phyloP scores from a whole-genome alignment of 1,140 invertebrate genomes.

The Penaeus chinensis region DNA sequence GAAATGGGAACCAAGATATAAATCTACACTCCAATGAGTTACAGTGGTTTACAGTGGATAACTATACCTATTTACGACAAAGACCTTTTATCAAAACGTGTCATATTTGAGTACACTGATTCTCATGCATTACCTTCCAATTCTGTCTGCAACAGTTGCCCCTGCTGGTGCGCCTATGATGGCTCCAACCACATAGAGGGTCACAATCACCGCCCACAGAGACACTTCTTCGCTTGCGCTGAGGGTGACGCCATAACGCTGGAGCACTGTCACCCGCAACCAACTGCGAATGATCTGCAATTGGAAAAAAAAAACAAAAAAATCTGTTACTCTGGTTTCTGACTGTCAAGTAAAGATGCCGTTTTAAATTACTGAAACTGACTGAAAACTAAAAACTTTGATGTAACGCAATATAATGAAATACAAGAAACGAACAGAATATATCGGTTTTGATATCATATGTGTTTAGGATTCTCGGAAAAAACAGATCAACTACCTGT shows the following conservation, averaged over 20 bases:
- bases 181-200: slow-evolving; percentile 31
- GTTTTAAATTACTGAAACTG: too few species aligned
- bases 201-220: slow-evolving; percentile 41
- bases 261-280: neutral
- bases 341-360: too few species aligned
- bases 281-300: slow-evolving; percentile 38
- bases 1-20: neutral
- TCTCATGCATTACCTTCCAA: slow-evolving; percentile 24
- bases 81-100: neutral
- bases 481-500: too few species aligned
- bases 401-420: too few species aligned
- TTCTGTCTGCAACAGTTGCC: neutral
- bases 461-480: too few species aligned
- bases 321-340: too few species aligned
- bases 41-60: neutral
- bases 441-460: too few species aligned
- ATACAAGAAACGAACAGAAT: too few species aligned
- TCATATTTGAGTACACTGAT: neutral
- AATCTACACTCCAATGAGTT: neutral
- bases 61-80: neutral
- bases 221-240: slow-evolving; percentile 5
- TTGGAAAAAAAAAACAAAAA: too few species aligned
- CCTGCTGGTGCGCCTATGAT: slow-evolving; percentile 18
- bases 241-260: neutral
- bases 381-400: too few species aligned